Evolutionary conservation across 2,888 invertebrate species (phyloP), one percentile per base, ranked within the genome.

Genomic region (Orthosia cruda): DNA sequence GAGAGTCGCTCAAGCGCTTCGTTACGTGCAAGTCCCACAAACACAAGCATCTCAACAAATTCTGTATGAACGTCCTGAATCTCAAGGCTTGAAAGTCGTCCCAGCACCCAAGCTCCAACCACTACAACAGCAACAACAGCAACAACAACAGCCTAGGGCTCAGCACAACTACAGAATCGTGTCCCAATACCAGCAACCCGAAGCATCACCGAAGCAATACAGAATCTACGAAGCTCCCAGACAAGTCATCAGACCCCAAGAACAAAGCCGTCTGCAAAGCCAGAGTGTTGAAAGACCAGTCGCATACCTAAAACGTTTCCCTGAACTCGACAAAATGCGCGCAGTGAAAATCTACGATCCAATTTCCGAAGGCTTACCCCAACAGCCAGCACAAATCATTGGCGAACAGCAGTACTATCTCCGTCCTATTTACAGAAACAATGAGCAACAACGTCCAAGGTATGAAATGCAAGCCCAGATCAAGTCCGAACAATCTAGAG

Each of bases 11-110:
- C 87, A 87, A 55, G 62, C 87, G 1, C 58, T 87, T 20, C 84
- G 87, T 40, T 87, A 88, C 18, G 76, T 87, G 1, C 68, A 87
- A 77, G 88, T 92, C 13, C 88, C 94, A 11, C 95, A 96, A 83
- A 84, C 92, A 26, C 89, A 95, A 1, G 92, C 94, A 26, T 92
- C 92, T 57, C 90, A 91, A 49, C 90, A 89, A 75, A 75, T 87
- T 4, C 86, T 93, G 18, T 96, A 95, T 59, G 95, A 96, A 75
- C 91, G 92, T 18, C 95, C 95, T 0, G 96, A 96, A 89, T 83
- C 93, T 13, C 96, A 96, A 88, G 96, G 96, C 1, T 88, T 97
- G 15, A 97, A 96, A 88, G 89, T 97, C 15, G 96, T 97, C 0
- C 93, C 95, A 3, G 95, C 97, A 3, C 97, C 97, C 0, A 96